Base-by-base conservation (phyloP, 2,888 invertebrate species). In the Chelonus formosanus region DNA sequence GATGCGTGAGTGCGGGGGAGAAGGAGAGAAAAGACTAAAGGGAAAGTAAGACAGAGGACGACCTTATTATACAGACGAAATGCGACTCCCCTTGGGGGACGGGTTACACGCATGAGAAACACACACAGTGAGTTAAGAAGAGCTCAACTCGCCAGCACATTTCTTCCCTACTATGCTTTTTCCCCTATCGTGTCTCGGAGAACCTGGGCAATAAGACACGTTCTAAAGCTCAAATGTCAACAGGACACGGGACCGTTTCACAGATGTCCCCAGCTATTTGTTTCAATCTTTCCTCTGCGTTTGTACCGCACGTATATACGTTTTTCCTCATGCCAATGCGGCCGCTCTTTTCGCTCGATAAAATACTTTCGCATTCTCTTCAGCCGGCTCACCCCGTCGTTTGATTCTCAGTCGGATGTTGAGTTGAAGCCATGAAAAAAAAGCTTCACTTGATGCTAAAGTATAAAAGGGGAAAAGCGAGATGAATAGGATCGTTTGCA, bases 201-300 rank as follows among this genome's bases (percentile, higher is more conserved):
- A 44, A 60, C 36, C 36, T 53, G 35, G 47, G 47, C 67, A 67
- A 67, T 67, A 67, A 67, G 67, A 67, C 67, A 67, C 67, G 69
- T 71, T 67, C 61, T 48, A 70, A 73, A 73, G 73, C 73, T 70
- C 68, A 68, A 73, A 73, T 70, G 70, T 73, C 71, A 71, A 71
- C 70, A 69, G 69, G 53, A 57, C 63, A 63, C 57, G 35, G 48
- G 60, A 48, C 54, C 52, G 45, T 53, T 59, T 50, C 60, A 65
- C 60, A 56, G 65, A 65, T 61, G 65, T 61, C 60, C 65, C 35
- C 44, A 35, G 50, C 61, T 66, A 66, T 66, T 66, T 66, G 66
- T 66, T 66, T 67, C 67, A 67, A 62, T 66, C 62, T 58, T 56
- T 61, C 56, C 47, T 20, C 58, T 47, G 4, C 34, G 36, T 56